These are phyloP conservation scores for Gouania willdenowi DNA, from an alignment of 2,797 vertebrate species.

Conservation along the genomic window DNA sequence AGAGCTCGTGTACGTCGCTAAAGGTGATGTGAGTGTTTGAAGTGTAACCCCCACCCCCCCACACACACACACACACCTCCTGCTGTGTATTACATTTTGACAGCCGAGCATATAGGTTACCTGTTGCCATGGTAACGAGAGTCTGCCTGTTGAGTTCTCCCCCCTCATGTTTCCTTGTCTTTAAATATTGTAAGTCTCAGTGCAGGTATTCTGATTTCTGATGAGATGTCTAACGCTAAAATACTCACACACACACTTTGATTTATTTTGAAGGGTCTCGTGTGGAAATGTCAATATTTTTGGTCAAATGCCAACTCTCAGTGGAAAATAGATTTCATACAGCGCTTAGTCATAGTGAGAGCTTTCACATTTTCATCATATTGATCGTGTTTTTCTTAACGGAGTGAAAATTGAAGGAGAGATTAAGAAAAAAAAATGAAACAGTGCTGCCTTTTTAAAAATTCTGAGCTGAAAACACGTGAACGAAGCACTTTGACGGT, in stretches of 20 bases:
- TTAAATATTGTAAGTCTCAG: constrained; percentile 8
- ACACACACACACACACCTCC: too few relatives aligned
- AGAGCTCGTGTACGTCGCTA: too few relatives aligned
- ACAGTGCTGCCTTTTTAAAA: constrained; percentile 1
- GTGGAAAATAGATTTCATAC: constrained; percentile 1
- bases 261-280: not conserved
- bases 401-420: not conserved
- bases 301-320: not conserved
- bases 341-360: not conserved
- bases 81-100: constrained; percentile 50
- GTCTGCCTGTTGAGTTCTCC: constrained; percentile 31
- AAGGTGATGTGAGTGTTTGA: too few relatives aligned
- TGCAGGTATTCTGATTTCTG: constrained; percentile 1
- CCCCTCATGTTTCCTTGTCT: constrained; percentile 11
- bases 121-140: constrained; percentile 55
- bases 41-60: too few relatives aligned
- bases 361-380: not conserved
- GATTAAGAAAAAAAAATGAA: not conserved
- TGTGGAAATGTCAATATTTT: constrained; percentile 5
- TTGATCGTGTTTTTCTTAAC: too few relatives aligned
- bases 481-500: too few relatives aligned
- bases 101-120: constrained; percentile 39
- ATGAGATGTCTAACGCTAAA: not conserved
- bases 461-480: too few relatives aligned
- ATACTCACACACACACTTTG: not conserved